Conservation (phyloP, 1,140 invertebrate genomes). For the Apolygus lucorum region DNA sequence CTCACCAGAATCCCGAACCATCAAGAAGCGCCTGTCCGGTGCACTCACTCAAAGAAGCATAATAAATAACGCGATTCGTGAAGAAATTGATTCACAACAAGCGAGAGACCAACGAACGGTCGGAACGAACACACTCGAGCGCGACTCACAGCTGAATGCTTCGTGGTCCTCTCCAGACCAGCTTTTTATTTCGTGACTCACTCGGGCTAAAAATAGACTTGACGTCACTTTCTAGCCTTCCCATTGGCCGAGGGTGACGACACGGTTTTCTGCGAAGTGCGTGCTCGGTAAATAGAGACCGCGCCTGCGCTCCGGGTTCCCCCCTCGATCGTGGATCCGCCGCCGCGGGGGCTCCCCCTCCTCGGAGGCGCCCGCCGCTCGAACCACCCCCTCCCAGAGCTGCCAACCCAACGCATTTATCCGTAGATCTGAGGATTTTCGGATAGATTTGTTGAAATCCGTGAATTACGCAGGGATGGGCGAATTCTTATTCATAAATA, state of each 20-base stretch:
- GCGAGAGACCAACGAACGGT: not conserved
- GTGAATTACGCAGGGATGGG: no score
- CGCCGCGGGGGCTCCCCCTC: not conserved
- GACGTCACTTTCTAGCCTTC: constrained; percentile 37
- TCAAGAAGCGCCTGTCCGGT: no score
- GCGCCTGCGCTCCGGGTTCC: not conserved
- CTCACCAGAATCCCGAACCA: not conserved
- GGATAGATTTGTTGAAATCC: no score
- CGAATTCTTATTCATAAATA: no score
- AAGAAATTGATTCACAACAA: not conserved
- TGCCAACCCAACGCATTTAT: not conserved
- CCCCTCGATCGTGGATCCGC: not conserved
- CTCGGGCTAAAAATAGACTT: constrained; percentile 40
- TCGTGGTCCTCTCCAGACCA: constrained; percentile 39
- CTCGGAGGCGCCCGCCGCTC: not conserved
- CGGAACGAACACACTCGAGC: constrained; percentile 29
- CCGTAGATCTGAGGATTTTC: not conserved
- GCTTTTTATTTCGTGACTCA: constrained; percentile 46
- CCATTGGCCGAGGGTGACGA: constrained; percentile 40
- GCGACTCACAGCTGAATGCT: constrained; percentile 40
- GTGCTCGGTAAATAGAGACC: not conserved
- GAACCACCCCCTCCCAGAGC: not conserved
- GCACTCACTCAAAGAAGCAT: no score
- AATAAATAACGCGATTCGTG: no score
- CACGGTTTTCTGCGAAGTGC: constrained; percentile 30